Evolutionary conservation across 2,797 vertebrate species (phyloP).

Genomic region (Lepus townsendii): DNA sequence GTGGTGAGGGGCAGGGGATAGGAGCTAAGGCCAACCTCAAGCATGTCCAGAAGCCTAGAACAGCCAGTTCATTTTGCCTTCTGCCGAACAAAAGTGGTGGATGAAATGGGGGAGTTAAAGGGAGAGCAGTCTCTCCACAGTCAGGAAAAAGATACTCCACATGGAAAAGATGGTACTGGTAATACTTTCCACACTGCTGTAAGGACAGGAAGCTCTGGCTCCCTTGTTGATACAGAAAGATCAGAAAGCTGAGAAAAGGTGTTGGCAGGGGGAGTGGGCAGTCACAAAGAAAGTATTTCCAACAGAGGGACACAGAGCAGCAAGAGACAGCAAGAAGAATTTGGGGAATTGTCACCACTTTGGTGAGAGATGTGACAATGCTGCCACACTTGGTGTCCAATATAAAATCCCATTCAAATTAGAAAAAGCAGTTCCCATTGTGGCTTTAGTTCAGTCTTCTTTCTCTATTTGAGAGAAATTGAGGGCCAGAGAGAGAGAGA

Average conservation of each 20-base stretch:
- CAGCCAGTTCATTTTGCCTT: neutral
- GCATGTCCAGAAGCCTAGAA: neutral
- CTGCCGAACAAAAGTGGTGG: neutral
- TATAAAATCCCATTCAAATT: neutral
- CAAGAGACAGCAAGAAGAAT: neutral
- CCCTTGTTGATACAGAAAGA: neutral
- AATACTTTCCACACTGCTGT: neutral
- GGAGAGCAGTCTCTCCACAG: neutral
- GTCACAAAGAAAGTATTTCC: neutral
- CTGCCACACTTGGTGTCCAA: neutral
- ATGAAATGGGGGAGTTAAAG: neutral
- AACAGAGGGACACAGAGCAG: fast-evolving
- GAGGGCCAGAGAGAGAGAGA: no score
- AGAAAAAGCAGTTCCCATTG: neutral
- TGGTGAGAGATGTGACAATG: neutral
- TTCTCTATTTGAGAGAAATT: no score
- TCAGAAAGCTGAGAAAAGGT: neutral
- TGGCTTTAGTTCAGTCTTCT: neutral
- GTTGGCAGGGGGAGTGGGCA: neutral
- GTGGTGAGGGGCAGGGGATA: neutral
- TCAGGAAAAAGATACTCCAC: neutral
- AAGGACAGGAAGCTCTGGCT: neutral
- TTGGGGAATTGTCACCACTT: neutral
- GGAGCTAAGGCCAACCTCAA: neutral
- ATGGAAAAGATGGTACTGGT: neutral